Percentiles rank a stretch among this genome's conserved stretches.
phyloP scores from a whole-genome alignment of 2,113 vertebrate species.

The Alouatta palliata region DNA sequence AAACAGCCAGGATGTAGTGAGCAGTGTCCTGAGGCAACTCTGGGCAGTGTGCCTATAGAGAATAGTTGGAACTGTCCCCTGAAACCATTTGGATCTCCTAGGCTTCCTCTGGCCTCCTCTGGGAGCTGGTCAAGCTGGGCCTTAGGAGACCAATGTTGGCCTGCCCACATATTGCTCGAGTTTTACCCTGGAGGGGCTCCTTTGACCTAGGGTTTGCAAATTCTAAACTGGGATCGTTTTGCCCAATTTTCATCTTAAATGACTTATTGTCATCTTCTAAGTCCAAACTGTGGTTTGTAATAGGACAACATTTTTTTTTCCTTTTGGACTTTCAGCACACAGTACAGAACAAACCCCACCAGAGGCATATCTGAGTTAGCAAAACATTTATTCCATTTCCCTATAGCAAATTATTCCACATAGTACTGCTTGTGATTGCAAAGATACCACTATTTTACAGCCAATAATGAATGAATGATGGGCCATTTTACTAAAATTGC shows the following conservation, averaged over 20 bases:
- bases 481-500: not conserved
- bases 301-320: not conserved
- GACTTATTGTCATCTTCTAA: not conserved
- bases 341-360: not conserved
- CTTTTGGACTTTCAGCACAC: not conserved
- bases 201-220: not conserved
- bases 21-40: too few relatives aligned
- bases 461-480: not conserved
- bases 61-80: too few relatives aligned
- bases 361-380: not conserved
- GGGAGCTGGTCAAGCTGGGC: not conserved
- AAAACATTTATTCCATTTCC: conserved; percentile 18
- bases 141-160: not conserved
- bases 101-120: not conserved
- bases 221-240: not conserved
- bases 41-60: too few relatives aligned
- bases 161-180: not conserved
- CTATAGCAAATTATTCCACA: not conserved
- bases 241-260: not conserved
- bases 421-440: not conserved
- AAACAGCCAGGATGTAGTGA: too few relatives aligned
- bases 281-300: not conserved
- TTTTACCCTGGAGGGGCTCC: not conserved
- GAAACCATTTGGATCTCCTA: too few relatives aligned
- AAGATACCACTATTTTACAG: conserved; percentile 22